phyloP scores from a whole-genome alignment of 2,797 vertebrate genomes.

The Yasuhikotakia modesta region DNA sequence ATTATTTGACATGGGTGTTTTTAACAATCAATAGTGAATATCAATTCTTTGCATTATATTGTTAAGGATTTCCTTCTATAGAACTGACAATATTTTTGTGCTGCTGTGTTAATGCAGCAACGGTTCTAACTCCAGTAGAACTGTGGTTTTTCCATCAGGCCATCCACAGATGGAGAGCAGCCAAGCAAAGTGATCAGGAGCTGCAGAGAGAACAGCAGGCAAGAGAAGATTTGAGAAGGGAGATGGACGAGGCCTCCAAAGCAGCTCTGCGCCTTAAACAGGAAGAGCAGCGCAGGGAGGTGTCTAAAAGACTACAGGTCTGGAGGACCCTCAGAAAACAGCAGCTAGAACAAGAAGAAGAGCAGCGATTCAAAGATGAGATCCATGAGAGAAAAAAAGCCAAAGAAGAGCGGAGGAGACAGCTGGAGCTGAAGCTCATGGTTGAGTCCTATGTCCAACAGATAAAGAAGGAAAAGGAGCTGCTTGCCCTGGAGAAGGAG shows the following conservation, averaged over 20 bases:
- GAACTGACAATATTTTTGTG: too few relatives aligned
- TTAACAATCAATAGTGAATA: too few relatives aligned
- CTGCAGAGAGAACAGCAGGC: conserved; percentile 75
- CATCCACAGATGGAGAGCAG: conserved; percentile 85
- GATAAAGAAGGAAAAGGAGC: conserved; percentile 79
- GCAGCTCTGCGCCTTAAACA: conserved; percentile 71
- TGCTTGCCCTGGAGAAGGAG: conserved; percentile 71
- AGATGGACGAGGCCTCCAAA: conserved; percentile 59
- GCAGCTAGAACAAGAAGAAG: conserved; percentile 72
- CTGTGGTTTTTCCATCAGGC: conserved; percentile 70
- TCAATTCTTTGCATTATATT: too few relatives aligned
- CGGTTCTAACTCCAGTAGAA: not conserved
- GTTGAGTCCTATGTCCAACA: conserved; percentile 76
- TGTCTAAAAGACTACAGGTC: conserved; percentile 70
- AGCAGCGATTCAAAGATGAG: conserved; percentile 74
- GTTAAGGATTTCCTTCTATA: too few relatives aligned
- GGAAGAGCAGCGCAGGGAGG: conserved; percentile 77
- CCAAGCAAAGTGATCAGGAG: conserved; percentile 74
- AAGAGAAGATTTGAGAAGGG: conserved; percentile 63
- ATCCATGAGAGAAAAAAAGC: conserved; percentile 72
- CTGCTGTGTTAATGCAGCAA: too few relatives aligned
- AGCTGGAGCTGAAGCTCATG: conserved; percentile 77
- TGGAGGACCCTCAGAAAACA: conserved; percentile 82
- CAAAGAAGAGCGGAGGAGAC: conserved; percentile 74
- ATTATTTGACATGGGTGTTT: not conserved